Evolutionary conservation across 2,797 vertebrate genomes (phyloP), one percentile per base, ranked within the genome.

Genomic region (Vireo griseus): DNA sequence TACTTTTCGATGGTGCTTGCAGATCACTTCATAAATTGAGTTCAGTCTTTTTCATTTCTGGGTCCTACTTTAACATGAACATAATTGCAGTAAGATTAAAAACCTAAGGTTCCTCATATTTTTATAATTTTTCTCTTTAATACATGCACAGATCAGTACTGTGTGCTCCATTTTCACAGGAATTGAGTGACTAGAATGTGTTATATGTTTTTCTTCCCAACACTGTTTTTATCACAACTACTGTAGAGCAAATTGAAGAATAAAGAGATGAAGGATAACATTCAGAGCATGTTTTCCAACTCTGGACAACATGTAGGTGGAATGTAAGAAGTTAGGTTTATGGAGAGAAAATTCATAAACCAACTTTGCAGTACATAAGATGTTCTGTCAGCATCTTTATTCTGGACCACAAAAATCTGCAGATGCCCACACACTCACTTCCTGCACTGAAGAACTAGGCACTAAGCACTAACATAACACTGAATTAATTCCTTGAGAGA

Each of bases 401-500:
- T 74, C 84, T 61, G 54, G 20, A 78, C 7, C 10, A 69, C 12
- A 90, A 19, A 88, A 83, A 72, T 59, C 48, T 54, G 26, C 9
- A 71, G 19, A 35, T 54, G 24, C 13, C 35, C 57, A 61, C 17
- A 61, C 13, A 18, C 6, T 58, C 15, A 8, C 26, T 24, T 58
- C 7, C 11, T 50, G 47, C 20, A 28, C 12, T 75, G 24, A 93
- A 78, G 28, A 92, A 19, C 9, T 13, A 57, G 33, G 33, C 48
- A 33, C 5, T 71, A 50, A 83, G 8, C 8, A 21, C 5, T 20
- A 39, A 14, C 17, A 37, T 0, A 8, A 26, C 1, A 3, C 2
- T 4, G 66, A 75, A 84, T 81, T 86, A 75, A 84, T 81, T 86
- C 26, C 58, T 28, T 47, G 21, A 61, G 33, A 90, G n/a, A 51